Percentiles rank a stretch among this genome's conserved stretches.
Conservation (phyloP, 2,113 vertebrate species). For the Semnornis frantzii region DNA sequence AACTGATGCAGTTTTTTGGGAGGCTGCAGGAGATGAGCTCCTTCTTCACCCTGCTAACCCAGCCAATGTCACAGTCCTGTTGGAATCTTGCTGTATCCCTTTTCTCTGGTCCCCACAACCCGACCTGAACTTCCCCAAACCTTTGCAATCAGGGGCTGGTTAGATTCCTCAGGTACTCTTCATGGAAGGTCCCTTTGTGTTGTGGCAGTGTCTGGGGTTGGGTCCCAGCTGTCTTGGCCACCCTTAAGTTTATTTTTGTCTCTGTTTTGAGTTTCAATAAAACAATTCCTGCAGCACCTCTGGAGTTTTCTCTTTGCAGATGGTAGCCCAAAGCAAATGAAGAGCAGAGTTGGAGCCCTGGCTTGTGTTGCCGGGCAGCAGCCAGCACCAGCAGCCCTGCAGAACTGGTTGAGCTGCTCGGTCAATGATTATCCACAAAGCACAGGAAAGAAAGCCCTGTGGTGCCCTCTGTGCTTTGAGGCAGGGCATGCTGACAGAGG, state of each 20-base stretch:
- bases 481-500: rapidly evolving
- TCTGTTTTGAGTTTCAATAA: neutral
- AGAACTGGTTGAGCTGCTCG: neutral
- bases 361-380: neutral
- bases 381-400: neutral
- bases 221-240: neutral
- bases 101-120: rapidly evolving
- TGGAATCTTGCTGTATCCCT: neutral
- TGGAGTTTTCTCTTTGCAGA: neutral
- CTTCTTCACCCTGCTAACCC: neutral
- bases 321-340: neutral
- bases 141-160: neutral
- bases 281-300: neutral
- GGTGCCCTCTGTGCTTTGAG: neutral
- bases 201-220: neutral
- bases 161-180: neutral
- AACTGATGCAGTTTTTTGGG: too few species aligned
- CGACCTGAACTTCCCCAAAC: neutral
- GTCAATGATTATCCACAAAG: neutral
- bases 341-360: neutral
- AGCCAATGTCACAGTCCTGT: rapidly evolving
- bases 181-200: neutral
- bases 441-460: rapidly evolving
- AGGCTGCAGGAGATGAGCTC: neutral
- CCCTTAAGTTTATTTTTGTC: neutral